Evolutionary conservation across 2,113 vertebrate species (phyloP).

Genomic region (Carassius gibelio): DNA sequence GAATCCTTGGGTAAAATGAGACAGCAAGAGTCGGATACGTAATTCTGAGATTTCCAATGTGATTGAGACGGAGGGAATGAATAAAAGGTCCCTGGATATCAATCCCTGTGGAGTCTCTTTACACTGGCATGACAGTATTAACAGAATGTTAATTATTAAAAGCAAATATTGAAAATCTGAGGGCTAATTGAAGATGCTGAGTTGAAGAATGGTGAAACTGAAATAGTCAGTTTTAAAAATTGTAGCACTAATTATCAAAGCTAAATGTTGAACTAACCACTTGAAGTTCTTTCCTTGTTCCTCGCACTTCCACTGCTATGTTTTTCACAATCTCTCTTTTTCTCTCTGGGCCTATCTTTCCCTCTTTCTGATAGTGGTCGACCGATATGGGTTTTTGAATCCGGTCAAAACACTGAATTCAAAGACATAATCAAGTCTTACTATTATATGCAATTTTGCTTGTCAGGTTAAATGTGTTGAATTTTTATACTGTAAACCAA

Average conservation of each 20-base stretch:
- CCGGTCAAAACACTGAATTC: neutral
- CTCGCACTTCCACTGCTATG: neutral
- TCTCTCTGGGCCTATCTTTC: conserved; percentile 70
- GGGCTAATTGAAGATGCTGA: neutral
- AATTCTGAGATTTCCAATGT: neutral
- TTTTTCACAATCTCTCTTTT: conserved; percentile 1
- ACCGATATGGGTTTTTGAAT: conserved; percentile 1
- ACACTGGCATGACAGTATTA: neutral
- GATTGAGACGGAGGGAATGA: neutral
- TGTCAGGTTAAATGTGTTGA: neutral
- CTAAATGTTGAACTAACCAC: conserved; percentile 8
- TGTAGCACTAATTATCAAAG: neutral
- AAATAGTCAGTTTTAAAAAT: neutral
- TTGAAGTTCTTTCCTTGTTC: conserved; percentile 11
- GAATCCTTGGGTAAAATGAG: neutral
- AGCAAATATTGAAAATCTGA: neutral
- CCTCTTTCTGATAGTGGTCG: conserved; percentile 1
- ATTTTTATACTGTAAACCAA: neutral
- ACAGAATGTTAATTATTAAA: conserved; percentile 13
- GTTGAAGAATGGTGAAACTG: neutral
- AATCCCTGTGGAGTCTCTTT: neutral
- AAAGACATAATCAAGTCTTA: neutral
- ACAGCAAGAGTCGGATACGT: neutral
- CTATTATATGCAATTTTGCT: neutral
- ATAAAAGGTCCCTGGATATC: neutral